These are phyloP conservation scores for Gila robusta DNA, from an alignment of 2,797 vertebrate genomes.

Conservation along the genomic window DNA sequence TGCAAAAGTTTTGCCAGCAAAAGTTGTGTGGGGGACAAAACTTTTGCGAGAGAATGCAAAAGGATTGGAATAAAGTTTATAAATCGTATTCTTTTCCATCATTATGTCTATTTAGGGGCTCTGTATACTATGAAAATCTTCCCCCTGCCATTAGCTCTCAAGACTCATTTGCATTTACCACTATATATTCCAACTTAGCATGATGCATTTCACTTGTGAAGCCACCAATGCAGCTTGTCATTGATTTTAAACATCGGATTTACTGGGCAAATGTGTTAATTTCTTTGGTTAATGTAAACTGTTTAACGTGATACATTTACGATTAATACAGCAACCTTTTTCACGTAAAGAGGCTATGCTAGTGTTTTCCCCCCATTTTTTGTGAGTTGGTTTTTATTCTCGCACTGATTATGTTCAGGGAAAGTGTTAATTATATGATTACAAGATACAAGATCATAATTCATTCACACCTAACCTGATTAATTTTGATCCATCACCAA, in stretches of 20 bases:
- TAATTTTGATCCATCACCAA: not conserved
- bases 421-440: not conserved
- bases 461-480: not conserved
- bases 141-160: not conserved
- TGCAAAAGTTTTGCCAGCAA: not conserved
- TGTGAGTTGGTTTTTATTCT: not conserved
- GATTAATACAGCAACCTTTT: not conserved
- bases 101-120: not conserved
- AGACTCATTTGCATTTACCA: not conserved
- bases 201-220: not conserved
- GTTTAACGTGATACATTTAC: not conserved
- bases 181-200: not conserved
- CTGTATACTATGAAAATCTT: not conserved
- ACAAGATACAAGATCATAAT: not conserved
- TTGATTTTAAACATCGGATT: not conserved
- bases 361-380: not conserved
- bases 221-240: not conserved
- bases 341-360: not conserved
- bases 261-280: not conserved
- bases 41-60: not conserved
- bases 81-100: not conserved
- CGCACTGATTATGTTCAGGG: not conserved
- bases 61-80: not conserved
- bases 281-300: not conserved
- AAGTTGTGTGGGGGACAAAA: not conserved